phyloP scores from a whole-genome alignment of 2,797 vertebrate genomes.

The Sphenopsis melanotis region DNA sequence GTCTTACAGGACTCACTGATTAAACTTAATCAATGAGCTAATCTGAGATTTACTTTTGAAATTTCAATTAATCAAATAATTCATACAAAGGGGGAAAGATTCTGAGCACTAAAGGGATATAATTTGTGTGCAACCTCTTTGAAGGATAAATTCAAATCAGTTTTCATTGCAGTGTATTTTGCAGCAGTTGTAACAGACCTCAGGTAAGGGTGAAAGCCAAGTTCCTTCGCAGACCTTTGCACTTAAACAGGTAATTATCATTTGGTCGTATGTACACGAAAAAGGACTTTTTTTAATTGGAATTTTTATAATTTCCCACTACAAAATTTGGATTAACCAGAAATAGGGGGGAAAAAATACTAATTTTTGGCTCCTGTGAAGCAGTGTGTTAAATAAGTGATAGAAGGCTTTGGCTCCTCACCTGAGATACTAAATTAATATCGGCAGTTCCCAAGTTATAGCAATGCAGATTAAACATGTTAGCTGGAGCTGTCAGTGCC shows the following conservation, averaged over 20 bases:
- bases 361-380: background rate
- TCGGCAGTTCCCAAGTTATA: background rate
- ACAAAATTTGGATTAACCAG: background rate
- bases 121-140: background rate
- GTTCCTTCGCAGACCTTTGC: background rate
- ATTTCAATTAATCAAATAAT: background rate
- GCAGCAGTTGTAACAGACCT: background rate
- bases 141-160: background rate
- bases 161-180: background rate
- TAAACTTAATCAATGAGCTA: background rate
- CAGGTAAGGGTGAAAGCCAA: background rate
- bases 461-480: background rate
- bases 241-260: background rate
- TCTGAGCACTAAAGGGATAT: background rate
- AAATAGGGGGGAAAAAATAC: accelerated
- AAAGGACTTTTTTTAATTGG: background rate
- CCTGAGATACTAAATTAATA: background rate
- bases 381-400: background rate
- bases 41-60: background rate
- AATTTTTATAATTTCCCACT: background rate
- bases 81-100: background rate
- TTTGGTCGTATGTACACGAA: background rate
- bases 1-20: background rate
- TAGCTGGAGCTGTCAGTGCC: background rate
- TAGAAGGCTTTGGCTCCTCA: background rate